These are phyloP conservation scores for Scaeva pyrastri DNA, from an alignment of 2,888 invertebrate genomes.

Conservation along the genomic window DNA sequence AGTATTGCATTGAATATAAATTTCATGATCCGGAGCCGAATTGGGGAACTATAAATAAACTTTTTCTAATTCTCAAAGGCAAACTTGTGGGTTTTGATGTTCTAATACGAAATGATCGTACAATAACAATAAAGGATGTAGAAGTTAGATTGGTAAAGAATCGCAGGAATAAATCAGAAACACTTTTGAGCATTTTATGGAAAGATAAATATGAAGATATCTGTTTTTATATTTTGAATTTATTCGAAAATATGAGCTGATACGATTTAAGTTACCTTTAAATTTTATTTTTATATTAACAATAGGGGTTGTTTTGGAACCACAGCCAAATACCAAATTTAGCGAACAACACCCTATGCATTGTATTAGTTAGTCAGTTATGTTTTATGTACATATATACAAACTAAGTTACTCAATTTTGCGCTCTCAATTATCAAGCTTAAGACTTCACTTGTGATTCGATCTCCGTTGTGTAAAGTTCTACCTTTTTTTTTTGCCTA, in stretches of 20 bases:
- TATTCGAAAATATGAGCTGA: conserved; percentile 24
- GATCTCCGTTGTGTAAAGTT: too few relatives aligned
- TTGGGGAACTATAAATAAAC: conserved; percentile 27
- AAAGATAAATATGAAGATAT: conserved; percentile 14
- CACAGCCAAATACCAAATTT: too few relatives aligned
- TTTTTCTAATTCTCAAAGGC: conserved; percentile 14
- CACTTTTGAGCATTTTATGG: background rate
- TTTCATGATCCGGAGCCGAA: conserved; percentile 4
- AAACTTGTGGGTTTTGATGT: conserved; percentile 6
- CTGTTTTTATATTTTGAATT: conserved; percentile 14
- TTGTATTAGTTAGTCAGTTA: too few relatives aligned
- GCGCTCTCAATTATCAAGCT: too few relatives aligned
- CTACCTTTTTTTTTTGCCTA: too few relatives aligned
- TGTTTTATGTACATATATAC: too few relatives aligned
- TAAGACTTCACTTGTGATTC: too few relatives aligned
- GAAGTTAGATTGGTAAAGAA: conserved; percentile 7
- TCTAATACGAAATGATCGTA: background rate
- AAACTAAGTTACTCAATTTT: too few relatives aligned
- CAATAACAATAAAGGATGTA: conserved; percentile 3
- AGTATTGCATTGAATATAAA: background rate
- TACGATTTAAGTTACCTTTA: background rate
- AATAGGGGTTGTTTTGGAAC: too few relatives aligned
- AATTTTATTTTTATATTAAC: too few relatives aligned
- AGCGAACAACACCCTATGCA: too few relatives aligned
- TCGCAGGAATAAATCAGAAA: background rate